These are phyloP conservation scores for Nothoprocta perdicaria DNA, from an alignment of 2,113 vertebrate genomes.

Conservation along the genomic window DNA sequence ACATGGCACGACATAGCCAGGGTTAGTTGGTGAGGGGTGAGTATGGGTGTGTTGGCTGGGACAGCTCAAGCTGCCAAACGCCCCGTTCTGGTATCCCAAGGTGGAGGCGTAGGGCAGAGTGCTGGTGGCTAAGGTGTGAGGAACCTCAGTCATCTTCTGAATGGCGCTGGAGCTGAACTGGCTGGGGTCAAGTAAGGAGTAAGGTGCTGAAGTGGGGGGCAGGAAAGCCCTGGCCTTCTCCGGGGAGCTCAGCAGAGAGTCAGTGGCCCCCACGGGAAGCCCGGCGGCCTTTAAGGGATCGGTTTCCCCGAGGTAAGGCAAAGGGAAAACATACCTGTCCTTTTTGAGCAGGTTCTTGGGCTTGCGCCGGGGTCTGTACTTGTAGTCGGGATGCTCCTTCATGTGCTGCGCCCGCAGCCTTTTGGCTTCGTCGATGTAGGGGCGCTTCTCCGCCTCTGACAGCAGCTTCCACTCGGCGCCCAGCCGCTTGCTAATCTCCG, in stretches of 20 bases:
- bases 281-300: slow-evolving; percentile 94
- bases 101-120: slow-evolving; percentile 96
- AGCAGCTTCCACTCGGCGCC: slow-evolving; percentile 98
- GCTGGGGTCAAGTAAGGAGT: slow-evolving; percentile 97
- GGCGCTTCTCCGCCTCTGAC: slow-evolving; percentile 96
- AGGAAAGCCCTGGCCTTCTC: slow-evolving; percentile 96
- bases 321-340: slow-evolving; percentile 98
- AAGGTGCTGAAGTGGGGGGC: slow-evolving; percentile 92
- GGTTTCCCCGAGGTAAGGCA: slow-evolving; percentile 98
- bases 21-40: slow-evolving; percentile 98
- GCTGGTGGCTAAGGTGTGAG: slow-evolving; percentile 93
- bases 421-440: slow-evolving; percentile 98
- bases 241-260: slow-evolving; percentile 89
- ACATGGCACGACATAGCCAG: slow-evolving; percentile 98
- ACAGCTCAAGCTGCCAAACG: slow-evolving; percentile 94
- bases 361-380: slow-evolving; percentile 97
- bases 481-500: slow-evolving; percentile 97
- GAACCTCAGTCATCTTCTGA: slow-evolving; percentile 99
- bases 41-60: slow-evolving; percentile 98
- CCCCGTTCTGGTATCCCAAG: slow-evolving; percentile 98
- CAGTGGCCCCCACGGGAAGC: slow-evolving; percentile 91
- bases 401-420: slow-evolving; percentile 97
- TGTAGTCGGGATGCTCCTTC: slow-evolving; percentile 99
- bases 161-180: slow-evolving; percentile 96
- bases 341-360: slow-evolving; percentile 99